Percentiles rank a stretch among this genome's conserved stretches.
Evolutionary conservation across 30 jellyfish, hydroid and myxozoan species (phyloP).

Genomic region (Hydractinia echinata): DNA sequence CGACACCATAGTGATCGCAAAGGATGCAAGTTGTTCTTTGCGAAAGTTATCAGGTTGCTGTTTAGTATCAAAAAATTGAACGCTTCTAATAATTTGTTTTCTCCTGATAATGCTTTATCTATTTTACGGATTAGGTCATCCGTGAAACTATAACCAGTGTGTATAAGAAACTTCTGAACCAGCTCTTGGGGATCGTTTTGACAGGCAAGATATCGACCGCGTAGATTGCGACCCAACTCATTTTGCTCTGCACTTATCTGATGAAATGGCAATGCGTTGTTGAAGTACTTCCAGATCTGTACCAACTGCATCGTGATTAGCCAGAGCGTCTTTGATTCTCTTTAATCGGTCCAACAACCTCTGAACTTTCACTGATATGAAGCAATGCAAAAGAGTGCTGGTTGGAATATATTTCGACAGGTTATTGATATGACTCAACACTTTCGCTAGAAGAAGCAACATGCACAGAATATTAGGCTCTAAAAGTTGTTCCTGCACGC

Average conservation of each 20-base stretch:
- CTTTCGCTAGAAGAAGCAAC: constrained; percentile 11
- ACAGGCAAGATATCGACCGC: not conserved
- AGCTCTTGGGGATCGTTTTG: not conserved
- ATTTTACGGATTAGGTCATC: not conserved
- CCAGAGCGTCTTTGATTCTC: constrained; percentile 1
- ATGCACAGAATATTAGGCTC: not conserved
- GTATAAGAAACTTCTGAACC: not conserved
- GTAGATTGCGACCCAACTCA: not conserved
- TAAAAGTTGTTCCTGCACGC: not conserved
- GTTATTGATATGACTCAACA: constrained; percentile 10
- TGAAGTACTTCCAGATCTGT: not conserved
- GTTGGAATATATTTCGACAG: not conserved
- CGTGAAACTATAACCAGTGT: not conserved
- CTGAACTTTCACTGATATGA: not conserved
- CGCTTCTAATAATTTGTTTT: not conserved
- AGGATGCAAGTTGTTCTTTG: not conserved
- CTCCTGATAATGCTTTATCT: not conserved
- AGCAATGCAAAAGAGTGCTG: not conserved
- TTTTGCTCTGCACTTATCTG: not conserved
- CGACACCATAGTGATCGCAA: not conserved
- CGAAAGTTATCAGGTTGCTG: not conserved
- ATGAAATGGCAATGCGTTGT: not conserved
- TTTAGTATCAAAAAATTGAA: not conserved
- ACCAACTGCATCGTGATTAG: not conserved
- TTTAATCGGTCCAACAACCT: not conserved